Evolutionary conservation across 2,888 invertebrate species (phyloP), one percentile per base, ranked within the genome.

Genomic region (Tetragnatha montana): DNA sequence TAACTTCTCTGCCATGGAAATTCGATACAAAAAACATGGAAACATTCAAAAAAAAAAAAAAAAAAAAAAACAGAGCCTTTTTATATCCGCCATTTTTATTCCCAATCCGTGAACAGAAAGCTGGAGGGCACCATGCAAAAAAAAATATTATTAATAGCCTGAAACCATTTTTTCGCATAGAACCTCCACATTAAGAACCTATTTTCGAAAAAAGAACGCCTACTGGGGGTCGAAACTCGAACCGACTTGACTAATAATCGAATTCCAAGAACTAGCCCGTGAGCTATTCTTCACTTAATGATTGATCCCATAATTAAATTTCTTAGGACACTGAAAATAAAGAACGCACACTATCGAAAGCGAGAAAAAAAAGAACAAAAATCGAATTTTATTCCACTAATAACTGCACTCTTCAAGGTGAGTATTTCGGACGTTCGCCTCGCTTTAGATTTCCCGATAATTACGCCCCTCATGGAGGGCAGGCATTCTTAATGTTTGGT

Each of bases 221-320:
- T 69, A 35, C 71, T 81, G n/a, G 49, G 10, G 71, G 81, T 49
- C 50, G 12, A 81, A 14, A 19, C 17, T 69, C 50, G 17, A 47
- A 50, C 8, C 50, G 71, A 50, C 1, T 12, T 50, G 81, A 71
- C 81, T 71, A 19, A 70, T 81, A 81, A 81, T 81, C 81, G 19
- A 74, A 74, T 74, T 47, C 19, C 21, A 12, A 12, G 17, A 19
- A 12, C 17, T n/a, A 22, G 73, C 73, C 12, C 73, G 73, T 10
- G n/a, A 35, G 73, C 73, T 1, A 73, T 19, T 14, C 17, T 6
- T 8, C 12, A n/a, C 78, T 21, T 49, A 81, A 35, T 71, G 71
- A 81, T 71, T 21, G 81, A 70, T 71, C 69, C 50, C 12, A 49
- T 81, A 81, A 71, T 81, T 81, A 71, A 71, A 71, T 81, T 81